These are phyloP conservation scores for Philaethria dido DNA, from an alignment of 2,888 invertebrate genomes.

Conservation along the genomic window DNA sequence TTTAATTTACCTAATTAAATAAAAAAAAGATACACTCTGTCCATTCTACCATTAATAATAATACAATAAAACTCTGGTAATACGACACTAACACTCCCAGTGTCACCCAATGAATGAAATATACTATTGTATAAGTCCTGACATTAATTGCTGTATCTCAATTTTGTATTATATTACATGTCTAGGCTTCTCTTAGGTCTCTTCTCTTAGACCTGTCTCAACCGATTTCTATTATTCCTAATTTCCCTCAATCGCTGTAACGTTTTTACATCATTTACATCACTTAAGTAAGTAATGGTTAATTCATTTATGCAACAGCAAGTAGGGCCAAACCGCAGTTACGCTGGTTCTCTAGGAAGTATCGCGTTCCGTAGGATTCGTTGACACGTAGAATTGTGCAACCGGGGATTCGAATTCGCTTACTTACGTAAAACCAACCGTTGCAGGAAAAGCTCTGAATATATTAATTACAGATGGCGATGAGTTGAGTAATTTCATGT, in stretches of 20 bases:
- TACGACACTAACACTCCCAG: no score
- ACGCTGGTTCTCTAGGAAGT: constrained; percentile 31
- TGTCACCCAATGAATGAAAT: no score
- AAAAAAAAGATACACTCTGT: no score
- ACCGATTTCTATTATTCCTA: not conserved
- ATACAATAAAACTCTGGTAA: no score
- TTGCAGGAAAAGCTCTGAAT: constrained; percentile 11
- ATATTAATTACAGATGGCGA: constrained; percentile 9
- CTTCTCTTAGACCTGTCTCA: no score
- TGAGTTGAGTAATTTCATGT: constrained; percentile 5
- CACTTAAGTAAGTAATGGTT: not conserved
- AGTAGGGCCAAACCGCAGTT: constrained; percentile 36
- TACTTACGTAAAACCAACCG: constrained; percentile 21
- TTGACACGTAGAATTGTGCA: constrained; percentile 35
- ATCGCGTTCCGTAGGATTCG: constrained; percentile 31
- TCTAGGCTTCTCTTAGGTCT: no score
- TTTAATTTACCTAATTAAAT: no score
- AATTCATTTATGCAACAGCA: constrained; percentile 27
- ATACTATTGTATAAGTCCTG: no score
- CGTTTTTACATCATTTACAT: not conserved
- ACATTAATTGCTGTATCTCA: no score
- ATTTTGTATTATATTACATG: no score
- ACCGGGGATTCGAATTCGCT: constrained; percentile 31
- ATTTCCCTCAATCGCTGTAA: not conserved
- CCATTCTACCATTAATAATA: no score